Evolutionary conservation across 2,888 invertebrate genomes (phyloP).

Genomic region (Hirtodrosophila confusa): DNA sequence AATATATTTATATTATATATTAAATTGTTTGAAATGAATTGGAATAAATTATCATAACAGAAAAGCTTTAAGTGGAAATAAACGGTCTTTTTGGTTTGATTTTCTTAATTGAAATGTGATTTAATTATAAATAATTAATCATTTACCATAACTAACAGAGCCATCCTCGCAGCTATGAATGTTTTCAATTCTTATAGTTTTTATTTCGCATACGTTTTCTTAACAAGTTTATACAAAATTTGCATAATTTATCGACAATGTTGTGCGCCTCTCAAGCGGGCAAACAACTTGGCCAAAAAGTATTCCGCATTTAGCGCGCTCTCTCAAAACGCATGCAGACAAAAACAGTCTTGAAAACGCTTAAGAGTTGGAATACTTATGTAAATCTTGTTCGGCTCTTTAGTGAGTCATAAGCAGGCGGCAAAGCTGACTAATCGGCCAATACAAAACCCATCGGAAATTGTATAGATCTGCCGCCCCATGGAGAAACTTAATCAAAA

Average conservation of each 20-base stretch:
- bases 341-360: neutral
- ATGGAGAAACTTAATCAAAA: slow-evolving; percentile 36
- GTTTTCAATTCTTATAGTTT: slow-evolving; percentile 2
- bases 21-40: no score
- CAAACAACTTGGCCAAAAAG: slow-evolving; percentile 25
- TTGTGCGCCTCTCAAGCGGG: slow-evolving; percentile 28
- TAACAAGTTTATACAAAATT: slow-evolving; percentile 46
- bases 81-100: no score
- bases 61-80: no score
- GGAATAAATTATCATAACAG: no score
- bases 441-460: slow-evolving; percentile 9
- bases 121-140: neutral
- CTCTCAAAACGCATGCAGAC: slow-evolving; percentile 18
- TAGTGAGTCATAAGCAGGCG: slow-evolving; percentile 20
- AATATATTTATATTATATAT: no score
- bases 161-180: slow-evolving; percentile 5
- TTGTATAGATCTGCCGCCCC: slow-evolving; percentile 6
- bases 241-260: slow-evolving; percentile 59
- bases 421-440: slow-evolving; percentile 1
- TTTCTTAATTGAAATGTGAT: no score
- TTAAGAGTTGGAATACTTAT: slow-evolving; percentile 12
- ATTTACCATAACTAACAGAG: neutral
- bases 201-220: slow-evolving; percentile 12
- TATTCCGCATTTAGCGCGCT: slow-evolving; percentile 41
- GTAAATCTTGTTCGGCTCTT: slow-evolving; percentile 6